Conservation (phyloP, 2,797 vertebrate species). For the Bradypodion pumilum region DNA sequence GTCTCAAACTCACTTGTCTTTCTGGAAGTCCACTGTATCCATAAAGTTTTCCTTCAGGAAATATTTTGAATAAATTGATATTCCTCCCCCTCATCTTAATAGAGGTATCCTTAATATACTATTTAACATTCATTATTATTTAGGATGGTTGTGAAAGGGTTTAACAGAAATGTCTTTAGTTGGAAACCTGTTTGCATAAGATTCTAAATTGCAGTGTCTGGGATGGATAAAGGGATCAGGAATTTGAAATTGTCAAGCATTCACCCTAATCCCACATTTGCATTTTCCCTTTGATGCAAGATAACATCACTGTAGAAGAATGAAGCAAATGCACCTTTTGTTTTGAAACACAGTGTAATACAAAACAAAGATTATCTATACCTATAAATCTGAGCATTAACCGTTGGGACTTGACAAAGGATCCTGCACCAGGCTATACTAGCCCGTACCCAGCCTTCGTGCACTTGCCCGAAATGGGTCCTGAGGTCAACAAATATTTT, state of each 20-base stretch:
- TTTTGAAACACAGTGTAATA: background rate
- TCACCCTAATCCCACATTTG: constrained; percentile 3
- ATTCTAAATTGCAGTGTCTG: constrained; percentile 9
- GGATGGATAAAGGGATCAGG: constrained; percentile 4
- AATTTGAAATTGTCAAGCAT: background rate
- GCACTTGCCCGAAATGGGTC: no score
- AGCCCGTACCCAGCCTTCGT: no score
- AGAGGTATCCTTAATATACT: background rate
- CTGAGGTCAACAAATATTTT: no score
- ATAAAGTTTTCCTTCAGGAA: no score
- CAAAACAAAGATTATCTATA: background rate
- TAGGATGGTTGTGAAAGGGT: background rate
- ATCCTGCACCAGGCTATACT: no score
- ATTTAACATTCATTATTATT: background rate
- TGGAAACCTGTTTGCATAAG: background rate
- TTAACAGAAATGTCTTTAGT: constrained; percentile 10
- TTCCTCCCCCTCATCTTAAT: background rate
- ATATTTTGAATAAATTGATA: no score
- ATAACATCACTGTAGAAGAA: background rate
- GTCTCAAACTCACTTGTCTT: no score
- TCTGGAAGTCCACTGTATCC: no score
- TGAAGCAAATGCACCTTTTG: background rate
- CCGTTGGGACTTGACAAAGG: no score
- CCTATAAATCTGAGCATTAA: no score
- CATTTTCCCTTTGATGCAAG: background rate